These are phyloP conservation scores for Pelobates fuscus DNA, from an alignment of 2,113 vertebrate genomes.

Conservation along the genomic window DNA sequence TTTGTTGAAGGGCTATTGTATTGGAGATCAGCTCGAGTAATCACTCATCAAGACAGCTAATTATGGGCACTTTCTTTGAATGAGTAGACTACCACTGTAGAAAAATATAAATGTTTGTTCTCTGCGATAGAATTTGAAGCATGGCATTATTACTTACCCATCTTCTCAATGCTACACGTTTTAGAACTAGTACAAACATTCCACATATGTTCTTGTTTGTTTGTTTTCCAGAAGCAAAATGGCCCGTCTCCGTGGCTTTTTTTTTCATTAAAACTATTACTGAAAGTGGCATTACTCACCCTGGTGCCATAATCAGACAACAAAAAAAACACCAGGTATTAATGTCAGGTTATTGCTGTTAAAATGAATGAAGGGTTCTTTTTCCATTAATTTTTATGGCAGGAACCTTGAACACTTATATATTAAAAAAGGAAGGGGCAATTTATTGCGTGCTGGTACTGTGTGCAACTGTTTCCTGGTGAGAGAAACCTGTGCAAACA, in stretches of 20 bases:
- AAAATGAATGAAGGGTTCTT: conserved; percentile 30
- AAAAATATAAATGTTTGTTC: conserved; percentile 4
- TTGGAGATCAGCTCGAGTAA: neutral
- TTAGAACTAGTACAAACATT: conserved; percentile 19
- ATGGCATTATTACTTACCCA: neutral
- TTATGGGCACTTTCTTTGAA: neutral
- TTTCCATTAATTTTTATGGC: conserved; percentile 42
- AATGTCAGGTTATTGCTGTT: conserved; percentile 28
- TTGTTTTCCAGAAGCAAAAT: conserved; percentile 16
- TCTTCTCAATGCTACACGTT: conserved; percentile 3
- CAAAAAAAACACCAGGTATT: conserved; percentile 19
- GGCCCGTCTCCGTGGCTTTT: neutral
- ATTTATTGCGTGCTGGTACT: conserved; percentile 1
- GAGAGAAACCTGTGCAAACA: too few relatives aligned
- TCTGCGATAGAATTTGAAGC: conserved; percentile 16
- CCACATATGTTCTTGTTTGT: conserved; percentile 36
- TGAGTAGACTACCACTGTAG: neutral
- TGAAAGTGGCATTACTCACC: conserved; percentile 22
- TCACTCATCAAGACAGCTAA: conserved; percentile 14
- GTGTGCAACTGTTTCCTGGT: neutral
- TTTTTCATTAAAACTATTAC: conserved; percentile 10
- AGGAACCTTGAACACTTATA: conserved; percentile 40
- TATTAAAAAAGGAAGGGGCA: conserved; percentile 21
- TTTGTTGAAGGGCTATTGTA: neutral
- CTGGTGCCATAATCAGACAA: conserved; percentile 23